Evolutionary conservation across 2,797 vertebrate species (phyloP).

Genomic region (Sciaenops ocellatus): DNA sequence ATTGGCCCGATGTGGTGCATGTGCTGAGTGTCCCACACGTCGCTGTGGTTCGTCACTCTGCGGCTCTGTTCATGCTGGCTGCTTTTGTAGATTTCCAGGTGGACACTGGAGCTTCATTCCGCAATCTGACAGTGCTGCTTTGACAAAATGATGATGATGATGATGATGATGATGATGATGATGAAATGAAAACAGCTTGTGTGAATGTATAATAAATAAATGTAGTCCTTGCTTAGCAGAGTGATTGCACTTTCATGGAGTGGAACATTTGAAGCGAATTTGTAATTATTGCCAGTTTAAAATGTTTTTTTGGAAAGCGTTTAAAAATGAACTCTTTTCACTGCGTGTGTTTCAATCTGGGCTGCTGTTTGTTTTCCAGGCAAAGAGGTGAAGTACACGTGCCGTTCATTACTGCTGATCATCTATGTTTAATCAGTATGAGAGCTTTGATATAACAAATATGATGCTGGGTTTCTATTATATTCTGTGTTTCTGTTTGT

Average conservation of each 20-base stretch:
- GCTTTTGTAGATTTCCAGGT: constrained; percentile 15
- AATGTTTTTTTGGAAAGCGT: neutral
- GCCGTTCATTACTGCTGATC: neutral
- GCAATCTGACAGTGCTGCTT: neutral
- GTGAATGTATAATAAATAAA: neutral
- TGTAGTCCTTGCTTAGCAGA: neutral
- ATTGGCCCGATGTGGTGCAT: constrained; percentile 35
- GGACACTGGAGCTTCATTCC: constrained; percentile 3
- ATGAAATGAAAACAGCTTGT: neutral
- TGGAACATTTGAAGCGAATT: neutral
- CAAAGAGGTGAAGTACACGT: neutral
- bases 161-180: neutral
- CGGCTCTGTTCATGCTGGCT: neutral
- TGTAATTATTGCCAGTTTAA: neutral
- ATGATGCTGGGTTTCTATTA: neutral
- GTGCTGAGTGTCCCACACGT: constrained; percentile 8
- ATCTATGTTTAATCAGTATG: neutral
- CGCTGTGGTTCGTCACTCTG: constrained; percentile 11
- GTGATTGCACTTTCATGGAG: neutral
- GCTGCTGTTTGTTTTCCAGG: neutral
- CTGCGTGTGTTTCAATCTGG: neutral
- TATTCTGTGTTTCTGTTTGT: too few species aligned
- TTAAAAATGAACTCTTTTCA: neutral
- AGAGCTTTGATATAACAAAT: neutral
- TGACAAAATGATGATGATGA: neutral